These are phyloP conservation scores for Plecturocebus donacophilus DNA, from an alignment of 2,113 vertebrate genomes.

Conservation along the genomic window DNA sequence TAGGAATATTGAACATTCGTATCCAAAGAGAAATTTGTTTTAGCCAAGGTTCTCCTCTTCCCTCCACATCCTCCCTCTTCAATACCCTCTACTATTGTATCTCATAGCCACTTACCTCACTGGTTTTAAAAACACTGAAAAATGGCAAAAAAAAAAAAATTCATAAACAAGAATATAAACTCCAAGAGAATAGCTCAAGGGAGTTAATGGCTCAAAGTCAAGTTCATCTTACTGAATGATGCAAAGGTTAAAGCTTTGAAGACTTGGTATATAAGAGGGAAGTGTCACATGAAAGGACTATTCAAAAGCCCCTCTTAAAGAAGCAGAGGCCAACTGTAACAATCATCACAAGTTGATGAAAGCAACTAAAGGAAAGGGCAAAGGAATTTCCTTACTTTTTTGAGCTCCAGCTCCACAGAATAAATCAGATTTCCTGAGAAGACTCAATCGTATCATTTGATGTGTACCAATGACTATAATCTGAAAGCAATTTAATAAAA, in stretches of 20 bases:
- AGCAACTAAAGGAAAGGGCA: neutral
- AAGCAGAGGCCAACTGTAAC: neutral
- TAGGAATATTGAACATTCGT: neutral
- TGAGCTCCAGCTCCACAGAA: neutral
- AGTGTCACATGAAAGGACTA: neutral
- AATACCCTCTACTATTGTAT: no score
- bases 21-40: neutral
- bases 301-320: neutral
- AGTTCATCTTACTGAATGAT: neutral
- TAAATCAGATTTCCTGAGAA: neutral
- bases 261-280: neutral
- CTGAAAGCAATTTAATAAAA: conserved; percentile 13
- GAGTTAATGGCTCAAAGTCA: neutral
- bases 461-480: neutral
- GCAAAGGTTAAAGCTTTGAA: neutral
- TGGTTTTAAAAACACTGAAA: neutral
- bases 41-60: neutral
- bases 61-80: neutral
- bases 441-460: conserved; percentile 9
- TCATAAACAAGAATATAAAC: neutral
- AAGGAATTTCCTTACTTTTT: neutral
- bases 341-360: neutral
- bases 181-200: neutral
- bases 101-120: neutral
- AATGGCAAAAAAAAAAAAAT: neutral